phyloP scores from a whole-genome alignment of 1,140 invertebrate genomes.

The Camponotus vicinus region DNA sequence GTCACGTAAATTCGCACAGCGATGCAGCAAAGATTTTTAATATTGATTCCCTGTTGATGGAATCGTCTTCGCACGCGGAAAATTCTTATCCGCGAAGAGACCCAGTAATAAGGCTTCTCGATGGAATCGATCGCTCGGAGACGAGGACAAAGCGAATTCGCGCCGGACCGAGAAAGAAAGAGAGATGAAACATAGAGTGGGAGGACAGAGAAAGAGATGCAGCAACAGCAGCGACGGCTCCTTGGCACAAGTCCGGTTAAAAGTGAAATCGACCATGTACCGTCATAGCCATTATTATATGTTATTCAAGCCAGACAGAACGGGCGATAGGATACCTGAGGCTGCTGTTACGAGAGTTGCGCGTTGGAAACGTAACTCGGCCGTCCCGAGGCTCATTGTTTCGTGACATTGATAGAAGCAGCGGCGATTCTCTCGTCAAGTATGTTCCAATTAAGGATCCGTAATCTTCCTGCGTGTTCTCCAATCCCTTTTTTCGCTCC shows the following conservation, averaged over 20 bases:
- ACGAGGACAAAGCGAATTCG: slow-evolving; percentile 17
- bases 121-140: neutral
- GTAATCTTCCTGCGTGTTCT: neutral
- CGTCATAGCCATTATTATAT: slow-evolving; percentile 72
- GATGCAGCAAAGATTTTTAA: slow-evolving; percentile 12
- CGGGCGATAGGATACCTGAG: slow-evolving; percentile 13
- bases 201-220: slow-evolving; percentile 56
- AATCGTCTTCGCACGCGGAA: neutral
- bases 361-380: slow-evolving; percentile 35
- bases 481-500: too few species aligned
- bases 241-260: slow-evolving; percentile 56
- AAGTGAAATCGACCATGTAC: slow-evolving; percentile 80
- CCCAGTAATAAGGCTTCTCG: neutral
- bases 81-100: slow-evolving; percentile 31
- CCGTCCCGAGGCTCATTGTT: too few species aligned
- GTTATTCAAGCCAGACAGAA: slow-evolving; percentile 57
- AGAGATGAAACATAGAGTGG: neutral
- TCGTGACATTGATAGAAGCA: slow-evolving; percentile 43
- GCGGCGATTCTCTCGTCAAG: too few species aligned
- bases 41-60: neutral
- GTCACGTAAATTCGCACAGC: slow-evolving; percentile 14
- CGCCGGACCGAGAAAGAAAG: neutral
- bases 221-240: slow-evolving; percentile 16
- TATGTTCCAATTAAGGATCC: neutral
- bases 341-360: slow-evolving; percentile 45